These are phyloP conservation scores for Rhaphigaster nebulosa DNA, from an alignment of 2,888 invertebrate genomes.

Conservation along the genomic window DNA sequence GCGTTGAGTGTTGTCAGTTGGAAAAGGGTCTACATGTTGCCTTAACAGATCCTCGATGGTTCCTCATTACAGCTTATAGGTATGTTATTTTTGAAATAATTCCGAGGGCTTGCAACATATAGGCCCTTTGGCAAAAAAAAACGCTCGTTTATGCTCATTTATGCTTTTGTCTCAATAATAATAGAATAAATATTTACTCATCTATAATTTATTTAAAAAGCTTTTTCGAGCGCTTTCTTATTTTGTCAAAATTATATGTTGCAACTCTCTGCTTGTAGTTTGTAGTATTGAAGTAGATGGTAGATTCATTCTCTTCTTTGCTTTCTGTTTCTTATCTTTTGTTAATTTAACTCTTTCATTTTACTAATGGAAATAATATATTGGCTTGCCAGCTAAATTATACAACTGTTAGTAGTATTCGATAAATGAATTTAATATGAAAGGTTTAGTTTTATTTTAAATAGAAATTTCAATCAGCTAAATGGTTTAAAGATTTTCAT, in stretches of 20 bases:
- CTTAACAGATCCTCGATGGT: conserved; percentile 55
- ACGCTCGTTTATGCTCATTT: not conserved
- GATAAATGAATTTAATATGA: not conserved
- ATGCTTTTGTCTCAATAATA: conserved; percentile 23
- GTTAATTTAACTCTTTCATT: conserved; percentile 16
- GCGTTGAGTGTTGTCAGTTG: conserved; percentile 47
- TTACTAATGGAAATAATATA: not conserved
- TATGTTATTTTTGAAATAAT: conserved; percentile 58
- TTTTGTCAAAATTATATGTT: conserved; percentile 62
- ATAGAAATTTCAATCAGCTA: not conserved
- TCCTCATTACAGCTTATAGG: conserved; percentile 57
- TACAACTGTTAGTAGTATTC: not conserved
- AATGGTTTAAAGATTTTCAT: not conserved
- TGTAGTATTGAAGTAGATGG: conserved; percentile 40
- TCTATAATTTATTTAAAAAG: not conserved
- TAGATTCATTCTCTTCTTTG: conserved; percentile 46
- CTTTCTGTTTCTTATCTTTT: not conserved
- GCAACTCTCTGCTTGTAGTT: conserved; percentile 61
- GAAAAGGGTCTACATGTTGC: conserved; percentile 64
- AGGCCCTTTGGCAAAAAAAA: conserved; percentile 61
- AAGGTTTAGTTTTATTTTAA: not conserved
- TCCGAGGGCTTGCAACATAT: conserved; percentile 64
- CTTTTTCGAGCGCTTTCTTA: conserved; percentile 50
- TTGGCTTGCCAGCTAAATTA: not conserved
- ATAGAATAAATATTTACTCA: not conserved